Base-by-base conservation (phyloP, 2,888 invertebrate species). In the Eurois occulta region DNA sequence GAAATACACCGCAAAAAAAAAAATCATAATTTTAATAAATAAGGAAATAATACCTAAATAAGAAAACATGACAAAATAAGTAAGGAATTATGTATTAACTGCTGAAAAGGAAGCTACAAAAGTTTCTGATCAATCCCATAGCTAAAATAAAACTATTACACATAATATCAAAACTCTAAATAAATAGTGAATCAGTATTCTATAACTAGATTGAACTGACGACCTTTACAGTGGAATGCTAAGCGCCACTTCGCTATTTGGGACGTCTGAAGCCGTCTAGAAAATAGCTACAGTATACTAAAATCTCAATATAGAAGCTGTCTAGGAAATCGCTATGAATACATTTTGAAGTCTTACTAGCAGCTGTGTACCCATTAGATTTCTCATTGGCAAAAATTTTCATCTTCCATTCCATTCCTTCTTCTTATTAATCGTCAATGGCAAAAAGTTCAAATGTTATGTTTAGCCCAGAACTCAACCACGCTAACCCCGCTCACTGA, bases 201-300 rank as follows among this genome's bases (percentile, higher is more conserved):
- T 55, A 64, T 8, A 13, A 52, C 18, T 24, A n/a, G 52, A 67
- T 62, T 60, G 80, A 80, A 78, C 66, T 67, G 35, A 3, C 58
- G 60, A 67, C 78, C 78, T 78, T 80, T 78, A 18, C 60, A 43
- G 43, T n/a, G 60, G 67, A 80, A 79, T 79, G 74, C 35, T n/a
- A 60, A 79, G 78, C 74, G 81, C 80, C 78, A 80, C 73, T 52
- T 5, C n/a, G 66, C 60, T 60, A 80, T 80, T 73, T 41, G 16
- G 52, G 41, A 67, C 80, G 48, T 80, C 73, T 72, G 41, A 52
- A 43, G 13, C 16, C 24, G 28, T 24, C 65, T 55, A 46, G 38
- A 46, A 78, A 78, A 70, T 64, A 32, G 35, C 16, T 13, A 72
- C 21, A 13, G 32, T 21, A 74, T n/a, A 2, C 70, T 43, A 0